Base-by-base conservation (phyloP, 2,113 vertebrate genomes). In the Apodemus sylvaticus region DNA sequence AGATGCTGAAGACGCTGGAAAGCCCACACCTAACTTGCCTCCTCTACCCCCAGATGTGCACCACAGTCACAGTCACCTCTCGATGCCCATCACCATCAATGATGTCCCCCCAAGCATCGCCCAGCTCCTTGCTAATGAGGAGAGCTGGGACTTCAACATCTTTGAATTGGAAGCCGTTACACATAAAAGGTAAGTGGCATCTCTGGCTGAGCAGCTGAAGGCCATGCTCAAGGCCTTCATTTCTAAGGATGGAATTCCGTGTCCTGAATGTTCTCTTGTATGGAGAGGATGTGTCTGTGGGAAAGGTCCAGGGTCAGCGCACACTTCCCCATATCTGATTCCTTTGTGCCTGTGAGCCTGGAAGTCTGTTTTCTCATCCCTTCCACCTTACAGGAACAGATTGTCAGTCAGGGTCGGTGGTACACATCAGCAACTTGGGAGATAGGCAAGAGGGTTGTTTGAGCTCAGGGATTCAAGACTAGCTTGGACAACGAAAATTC, bases 141-240 rank as follows among this genome's bases (percentile, higher is more conserved):
- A 99, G 86, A 99, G 98, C 89, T 99, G 99, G 99, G 99, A 99
- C 88, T 99, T 99, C 98, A 99, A 99, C 98, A 99, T 99, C 98
- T 99, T 99, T 98, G 99, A 99, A 96, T 95, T 99, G 98, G 99
- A 99, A 98, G 98, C 99, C n/a, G 98, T 99, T 71, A 99, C 99
- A 60, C 99, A 99, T 97, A 99, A 99, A 98, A 99, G 99, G 99
- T 99, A 98, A 26, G 91, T 86, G 62, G 48, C 45, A 91, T 48
- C 45, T 91, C 91, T 58, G 81, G 42, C 36, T 26, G 13, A 51
- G 17, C 11, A 66, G 58, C 20, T n/a, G n/a, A n/a, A 5, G 66
- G 88, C 55, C 58, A 39, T 0, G 0, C 29, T 55, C 34, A 48
- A 76, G 86, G 68, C 42, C 85, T 48, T 42, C 55, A 2, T 58